phyloP scores from a whole-genome alignment of 2,113 vertebrate genomes.

The Oreochromis aureus region DNA sequence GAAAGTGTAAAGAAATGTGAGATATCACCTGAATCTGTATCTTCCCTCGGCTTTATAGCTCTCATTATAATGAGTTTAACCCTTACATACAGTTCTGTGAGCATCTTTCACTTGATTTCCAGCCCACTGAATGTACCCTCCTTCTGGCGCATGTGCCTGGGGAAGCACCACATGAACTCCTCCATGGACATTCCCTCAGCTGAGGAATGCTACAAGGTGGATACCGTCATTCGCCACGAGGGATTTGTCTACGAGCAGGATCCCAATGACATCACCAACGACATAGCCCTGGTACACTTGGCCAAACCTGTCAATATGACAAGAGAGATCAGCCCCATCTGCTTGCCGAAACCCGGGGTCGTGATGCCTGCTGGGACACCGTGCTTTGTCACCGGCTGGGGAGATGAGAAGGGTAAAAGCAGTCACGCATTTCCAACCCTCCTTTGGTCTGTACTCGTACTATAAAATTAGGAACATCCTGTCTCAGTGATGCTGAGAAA shows the following conservation, averaged over 20 bases:
- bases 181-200: constrained; percentile 51
- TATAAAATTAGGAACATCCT: background rate
- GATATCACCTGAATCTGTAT: background rate
- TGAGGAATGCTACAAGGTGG: constrained; percentile 55
- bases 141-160: constrained; percentile 64
- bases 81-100: background rate
- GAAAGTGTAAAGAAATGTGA: background rate
- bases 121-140: constrained; percentile 29
- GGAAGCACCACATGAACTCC: constrained; percentile 70
- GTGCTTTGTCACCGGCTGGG: constrained; percentile 71
- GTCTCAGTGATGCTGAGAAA: background rate
- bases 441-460: background rate
- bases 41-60: background rate
- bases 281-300: constrained; percentile 69
- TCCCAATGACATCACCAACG: constrained; percentile 47
- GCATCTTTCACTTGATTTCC: background rate
- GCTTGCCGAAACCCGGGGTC: constrained; percentile 47
- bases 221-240: constrained; percentile 59
- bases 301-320: constrained; percentile 55
- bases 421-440: background rate
- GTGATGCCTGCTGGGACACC: constrained; percentile 42
- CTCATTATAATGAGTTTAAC: background rate
- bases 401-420: constrained; percentile 65
- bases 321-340: constrained; percentile 63
- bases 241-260: constrained; percentile 59